These are phyloP conservation scores for Plodia interpunctella DNA, from an alignment of 1,140 invertebrate species.

Conservation along the genomic window DNA sequence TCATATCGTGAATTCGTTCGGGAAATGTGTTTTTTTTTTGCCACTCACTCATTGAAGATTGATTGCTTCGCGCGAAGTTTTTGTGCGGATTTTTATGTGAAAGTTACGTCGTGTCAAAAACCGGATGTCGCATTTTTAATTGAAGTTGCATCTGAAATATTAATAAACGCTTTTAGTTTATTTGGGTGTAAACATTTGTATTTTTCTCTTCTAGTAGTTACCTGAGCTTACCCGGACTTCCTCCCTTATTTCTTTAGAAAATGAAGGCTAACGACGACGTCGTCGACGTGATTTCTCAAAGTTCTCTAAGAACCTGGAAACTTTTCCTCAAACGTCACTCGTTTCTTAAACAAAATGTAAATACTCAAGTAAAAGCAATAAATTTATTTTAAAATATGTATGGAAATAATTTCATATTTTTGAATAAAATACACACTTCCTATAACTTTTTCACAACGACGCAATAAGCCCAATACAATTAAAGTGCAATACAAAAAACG, in stretches of 20 bases:
- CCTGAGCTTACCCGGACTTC: too few relatives aligned
- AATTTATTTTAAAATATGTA: too few relatives aligned
- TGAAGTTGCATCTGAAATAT: not conserved
- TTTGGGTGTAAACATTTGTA: too few relatives aligned
- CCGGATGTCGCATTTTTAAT: constrained; percentile 21
- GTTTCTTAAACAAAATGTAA: too few relatives aligned
- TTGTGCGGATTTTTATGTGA: constrained; percentile 22
- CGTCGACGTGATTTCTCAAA: too few relatives aligned
- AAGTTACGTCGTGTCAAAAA: constrained; percentile 19
- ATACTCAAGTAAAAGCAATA: too few relatives aligned
- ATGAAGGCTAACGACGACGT: too few relatives aligned
- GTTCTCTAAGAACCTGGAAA: too few relatives aligned
- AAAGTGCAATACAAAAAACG: constrained; percentile 8
- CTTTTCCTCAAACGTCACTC: too few relatives aligned
- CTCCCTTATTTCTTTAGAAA: too few relatives aligned
- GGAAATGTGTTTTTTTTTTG: constrained; percentile 9
- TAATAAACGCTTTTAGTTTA: not conserved
- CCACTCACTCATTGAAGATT: not conserved
- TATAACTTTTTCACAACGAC: not conserved
- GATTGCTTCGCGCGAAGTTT: constrained; percentile 13
- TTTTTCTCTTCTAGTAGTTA: too few relatives aligned
- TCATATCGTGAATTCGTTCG: not conserved
- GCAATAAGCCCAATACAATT: not conserved
- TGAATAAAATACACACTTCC: not conserved
- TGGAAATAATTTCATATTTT: too few relatives aligned